Percentiles rank a stretch among this genome's conserved stretches.
These are phyloP conservation scores for Oncopeltus fasciatus DNA, from an alignment of 1,140 invertebrate species.

Conservation along the genomic window DNA sequence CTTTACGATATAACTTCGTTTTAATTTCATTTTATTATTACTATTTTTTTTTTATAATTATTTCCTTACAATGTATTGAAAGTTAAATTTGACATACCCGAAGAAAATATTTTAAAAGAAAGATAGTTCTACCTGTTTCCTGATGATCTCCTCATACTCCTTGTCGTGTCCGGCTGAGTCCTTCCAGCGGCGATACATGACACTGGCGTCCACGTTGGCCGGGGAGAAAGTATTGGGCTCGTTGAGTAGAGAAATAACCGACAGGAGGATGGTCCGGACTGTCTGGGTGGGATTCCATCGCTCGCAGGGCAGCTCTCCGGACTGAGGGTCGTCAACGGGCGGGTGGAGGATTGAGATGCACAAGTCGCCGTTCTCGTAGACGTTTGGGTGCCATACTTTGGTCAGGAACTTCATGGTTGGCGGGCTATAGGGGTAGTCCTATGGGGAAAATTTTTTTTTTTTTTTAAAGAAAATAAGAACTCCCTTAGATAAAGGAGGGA, in stretches of 20 bases:
- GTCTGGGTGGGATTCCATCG: conserved; percentile 99
- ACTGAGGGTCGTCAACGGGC: conserved; percentile 94
- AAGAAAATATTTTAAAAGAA: not conserved
- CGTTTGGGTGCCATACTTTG: conserved; percentile 99
- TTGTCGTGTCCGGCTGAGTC: conserved; percentile 94
- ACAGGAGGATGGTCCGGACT: conserved; percentile 89
- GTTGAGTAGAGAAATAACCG: conserved; percentile 93
- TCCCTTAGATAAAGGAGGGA: too few relatives aligned
- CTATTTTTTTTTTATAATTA: not conserved
- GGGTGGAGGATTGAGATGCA: conserved; percentile 98
- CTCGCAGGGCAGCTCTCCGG: conserved; percentile 92
- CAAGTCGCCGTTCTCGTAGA: conserved; percentile 97
- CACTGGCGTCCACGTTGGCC: conserved; percentile 96
- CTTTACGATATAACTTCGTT: too few relatives aligned
- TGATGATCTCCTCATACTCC: conserved; percentile 97
- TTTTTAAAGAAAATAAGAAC: too few relatives aligned
- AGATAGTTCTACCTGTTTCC: conserved; percentile 31
- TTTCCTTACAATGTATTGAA: not conserved
- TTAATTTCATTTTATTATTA: not conserved
- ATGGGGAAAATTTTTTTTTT: too few relatives aligned
- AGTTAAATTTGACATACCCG: not conserved
- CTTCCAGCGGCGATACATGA: conserved; percentile 96
- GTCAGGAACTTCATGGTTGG: conserved; percentile 91
- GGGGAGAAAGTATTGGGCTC: conserved; percentile 98
- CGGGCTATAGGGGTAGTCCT: conserved; percentile 93